Evolutionary conservation across 2,797 vertebrate genomes (phyloP).

Genomic region (Acipenser ruthenus): DNA sequence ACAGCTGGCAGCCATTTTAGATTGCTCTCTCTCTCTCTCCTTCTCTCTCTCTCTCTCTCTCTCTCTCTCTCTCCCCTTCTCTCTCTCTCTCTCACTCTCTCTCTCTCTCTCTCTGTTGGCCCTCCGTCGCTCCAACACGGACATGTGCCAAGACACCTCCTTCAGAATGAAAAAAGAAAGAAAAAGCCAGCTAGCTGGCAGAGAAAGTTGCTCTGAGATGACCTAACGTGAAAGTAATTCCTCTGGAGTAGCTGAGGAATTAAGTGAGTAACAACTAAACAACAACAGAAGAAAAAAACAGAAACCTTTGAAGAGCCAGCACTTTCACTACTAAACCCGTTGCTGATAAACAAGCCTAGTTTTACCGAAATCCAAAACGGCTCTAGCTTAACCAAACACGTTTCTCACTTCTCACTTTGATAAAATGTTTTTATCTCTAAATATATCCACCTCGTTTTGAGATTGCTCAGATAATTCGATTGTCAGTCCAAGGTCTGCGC

Average conservation of each 20-base stretch:
- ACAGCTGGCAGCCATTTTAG: conserved; percentile 60
- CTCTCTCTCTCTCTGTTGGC: conserved; percentile 17
- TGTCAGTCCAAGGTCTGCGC: too few relatives aligned
- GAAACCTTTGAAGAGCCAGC: conserved; percentile 13
- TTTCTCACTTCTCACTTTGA: too few relatives aligned
- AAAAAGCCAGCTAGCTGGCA: conserved; percentile 16
- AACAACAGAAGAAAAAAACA: not conserved
- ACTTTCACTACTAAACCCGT: too few relatives aligned
- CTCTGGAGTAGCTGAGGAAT: conserved; percentile 26
- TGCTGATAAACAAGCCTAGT: too few relatives aligned
- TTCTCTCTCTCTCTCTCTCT: conserved; percentile 18
- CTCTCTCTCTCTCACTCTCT: conserved; percentile 19
- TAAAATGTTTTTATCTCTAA: too few relatives aligned
- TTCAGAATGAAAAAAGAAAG: conserved; percentile 15
- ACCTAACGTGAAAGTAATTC: conserved; percentile 37
- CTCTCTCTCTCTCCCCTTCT: conserved; percentile 18
- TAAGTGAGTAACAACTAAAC: conserved; percentile 22
- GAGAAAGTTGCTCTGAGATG: conserved; percentile 33
- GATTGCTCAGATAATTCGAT: too few relatives aligned
- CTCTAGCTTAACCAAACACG: too few relatives aligned
- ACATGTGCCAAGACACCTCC: conserved; percentile 30
- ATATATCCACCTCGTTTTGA: too few relatives aligned
- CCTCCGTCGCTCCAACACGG: conserved; percentile 26
- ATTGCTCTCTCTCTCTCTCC: conserved; percentile 23
- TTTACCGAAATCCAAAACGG: too few relatives aligned